Percentiles rank a stretch among this genome's conserved stretches.
These are phyloP conservation scores for Drosophila paramelanica DNA, from an alignment of 2,888 invertebrate genomes.

Conservation along the genomic window DNA sequence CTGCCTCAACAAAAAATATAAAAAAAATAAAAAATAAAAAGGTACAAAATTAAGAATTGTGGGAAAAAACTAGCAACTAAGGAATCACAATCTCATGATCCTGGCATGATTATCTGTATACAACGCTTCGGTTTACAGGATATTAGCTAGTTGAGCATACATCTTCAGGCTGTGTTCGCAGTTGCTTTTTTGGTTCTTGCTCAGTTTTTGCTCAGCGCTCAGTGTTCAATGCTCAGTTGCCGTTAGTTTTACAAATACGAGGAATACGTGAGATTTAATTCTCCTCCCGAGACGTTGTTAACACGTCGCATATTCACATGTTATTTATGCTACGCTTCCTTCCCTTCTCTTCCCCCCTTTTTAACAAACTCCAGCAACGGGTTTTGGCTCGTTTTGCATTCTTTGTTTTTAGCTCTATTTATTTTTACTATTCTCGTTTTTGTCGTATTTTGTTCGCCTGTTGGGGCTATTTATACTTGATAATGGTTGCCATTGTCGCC, in stretches of 20 bases:
- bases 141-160: not conserved
- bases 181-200: conserved; percentile 41
- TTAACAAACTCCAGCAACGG: no score
- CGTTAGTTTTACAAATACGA: conserved; percentile 54
- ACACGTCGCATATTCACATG: conserved; percentile 69
- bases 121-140: conserved; percentile 12
- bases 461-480: conserved; percentile 61
- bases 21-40: no score
- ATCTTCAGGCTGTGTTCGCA: conserved; percentile 13
- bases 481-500: conserved; percentile 47
- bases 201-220: no score
- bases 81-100: no score
- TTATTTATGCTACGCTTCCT: conserved; percentile 55
- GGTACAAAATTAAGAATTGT: no score
- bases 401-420: conserved; percentile 49
- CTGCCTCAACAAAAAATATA: no score
- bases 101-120: no score
- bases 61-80: no score
- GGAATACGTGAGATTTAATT: conserved; percentile 32
- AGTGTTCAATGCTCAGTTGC: conserved; percentile 16
- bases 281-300: conserved; percentile 63
- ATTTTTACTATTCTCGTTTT: conserved; percentile 2
- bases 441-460: conserved; percentile 28
- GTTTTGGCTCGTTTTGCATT: conserved; percentile 33
- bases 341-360: not conserved